Evolutionary conservation across 2,797 vertebrate species (phyloP).

Genomic region (Brachyrhaphis roseni): DNA sequence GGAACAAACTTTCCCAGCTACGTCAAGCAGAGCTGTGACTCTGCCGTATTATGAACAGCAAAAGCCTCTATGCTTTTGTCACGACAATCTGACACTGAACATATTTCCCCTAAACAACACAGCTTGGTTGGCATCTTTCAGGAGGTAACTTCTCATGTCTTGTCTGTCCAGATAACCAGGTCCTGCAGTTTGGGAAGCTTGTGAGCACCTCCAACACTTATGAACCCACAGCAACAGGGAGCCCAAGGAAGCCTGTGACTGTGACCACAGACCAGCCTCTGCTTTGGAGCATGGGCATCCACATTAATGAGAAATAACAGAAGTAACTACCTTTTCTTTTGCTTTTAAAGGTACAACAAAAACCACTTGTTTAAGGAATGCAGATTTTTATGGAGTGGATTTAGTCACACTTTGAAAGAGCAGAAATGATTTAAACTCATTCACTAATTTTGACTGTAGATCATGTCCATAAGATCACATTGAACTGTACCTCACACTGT

Average conservation of each 20-base stretch:
- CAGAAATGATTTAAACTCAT: neutral
- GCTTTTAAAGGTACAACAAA: neutral
- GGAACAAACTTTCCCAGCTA: neutral
- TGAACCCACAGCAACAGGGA: constrained; percentile 55
- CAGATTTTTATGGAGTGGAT: neutral
- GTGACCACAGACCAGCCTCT: constrained; percentile 79
- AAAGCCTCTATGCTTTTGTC: neutral
- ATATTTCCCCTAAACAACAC: neutral
- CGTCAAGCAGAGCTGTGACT: neutral
- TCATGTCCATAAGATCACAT: neutral
- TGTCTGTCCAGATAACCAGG: constrained; percentile 71
- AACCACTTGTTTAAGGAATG: neutral
- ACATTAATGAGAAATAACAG: constrained; percentile 11
- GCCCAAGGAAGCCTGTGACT: constrained; percentile 69
- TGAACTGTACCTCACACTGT: neutral
- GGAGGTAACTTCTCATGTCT: neutral
- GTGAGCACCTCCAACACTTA: constrained; percentile 85
- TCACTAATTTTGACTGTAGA: neutral
- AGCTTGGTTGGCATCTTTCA: neutral
- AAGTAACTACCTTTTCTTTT: neutral
- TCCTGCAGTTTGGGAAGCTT: constrained; percentile 80
- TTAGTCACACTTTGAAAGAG: neutral
- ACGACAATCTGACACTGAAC: too few relatives aligned
- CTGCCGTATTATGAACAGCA: neutral
- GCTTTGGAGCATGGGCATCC: constrained; percentile 83